Evolutionary conservation across 2,888 invertebrate species (phyloP).

Genomic region (Dicranocentrus wangi): DNA sequence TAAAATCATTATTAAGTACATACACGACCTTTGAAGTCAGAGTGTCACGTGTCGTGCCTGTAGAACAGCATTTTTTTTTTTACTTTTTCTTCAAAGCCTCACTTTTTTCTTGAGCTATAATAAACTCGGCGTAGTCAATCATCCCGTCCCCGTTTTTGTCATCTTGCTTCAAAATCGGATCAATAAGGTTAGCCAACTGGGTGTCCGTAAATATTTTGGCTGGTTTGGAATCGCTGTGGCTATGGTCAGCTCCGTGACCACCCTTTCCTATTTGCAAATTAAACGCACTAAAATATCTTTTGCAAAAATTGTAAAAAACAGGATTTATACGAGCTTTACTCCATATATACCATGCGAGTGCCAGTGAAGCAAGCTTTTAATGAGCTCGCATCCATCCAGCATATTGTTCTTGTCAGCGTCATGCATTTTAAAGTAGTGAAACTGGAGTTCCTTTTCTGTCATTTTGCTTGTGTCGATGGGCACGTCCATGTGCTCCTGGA

Average conservation of each 20-base stretch:
- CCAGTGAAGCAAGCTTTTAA: background rate
- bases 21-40: too few relatives aligned
- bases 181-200: background rate
- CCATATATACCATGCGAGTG: too few relatives aligned
- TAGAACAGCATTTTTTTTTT: too few relatives aligned
- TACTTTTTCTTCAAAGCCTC: too few relatives aligned
- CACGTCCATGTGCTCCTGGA: conserved; percentile 8
- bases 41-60: too few relatives aligned
- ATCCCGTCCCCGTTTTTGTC: conserved; percentile 23
- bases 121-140: conserved; percentile 14
- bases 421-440: conserved; percentile 40
- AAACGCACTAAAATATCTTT: too few relatives aligned
- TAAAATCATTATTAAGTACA: too few relatives aligned
- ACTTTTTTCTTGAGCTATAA: background rate
- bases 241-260: background rate
- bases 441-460: background rate
- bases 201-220: conserved; percentile 14
- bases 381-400: conserved; percentile 21
- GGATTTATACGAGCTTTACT: too few relatives aligned
- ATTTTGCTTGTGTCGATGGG: conserved; percentile 20
- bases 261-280: background rate
- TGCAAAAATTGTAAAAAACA: too few relatives aligned
- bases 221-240: background rate
- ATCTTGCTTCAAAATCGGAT: background rate
- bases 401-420: conserved; percentile 23